phyloP scores from a whole-genome alignment of 2,888 invertebrate genomes.

The Aleiodes leptofemur region DNA sequence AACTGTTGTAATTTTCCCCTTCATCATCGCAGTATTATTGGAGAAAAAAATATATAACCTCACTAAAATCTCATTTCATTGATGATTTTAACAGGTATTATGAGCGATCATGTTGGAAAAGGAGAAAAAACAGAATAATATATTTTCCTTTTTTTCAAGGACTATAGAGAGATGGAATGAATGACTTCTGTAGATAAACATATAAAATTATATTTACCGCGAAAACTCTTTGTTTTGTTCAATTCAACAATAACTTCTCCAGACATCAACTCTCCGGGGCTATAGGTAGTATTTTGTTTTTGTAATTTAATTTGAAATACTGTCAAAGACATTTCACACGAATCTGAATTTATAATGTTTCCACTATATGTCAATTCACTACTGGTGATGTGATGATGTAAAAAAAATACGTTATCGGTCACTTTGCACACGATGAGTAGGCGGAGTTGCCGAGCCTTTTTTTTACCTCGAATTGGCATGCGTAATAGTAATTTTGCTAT shows the following conservation, averaged over 20 bases:
- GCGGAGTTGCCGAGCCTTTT: no score
- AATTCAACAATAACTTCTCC: conserved; percentile 78
- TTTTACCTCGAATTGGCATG: no score
- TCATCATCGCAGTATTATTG: not conserved
- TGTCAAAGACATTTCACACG: no score
- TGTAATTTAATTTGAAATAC: conserved; percentile 82
- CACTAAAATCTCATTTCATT: not conserved
- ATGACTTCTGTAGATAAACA: not conserved
- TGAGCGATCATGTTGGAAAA: not conserved
- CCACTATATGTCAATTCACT: no score
- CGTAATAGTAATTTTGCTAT: no score
- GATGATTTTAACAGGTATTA: not conserved
- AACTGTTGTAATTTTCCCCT: not conserved
- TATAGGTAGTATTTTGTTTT: conserved; percentile 81
- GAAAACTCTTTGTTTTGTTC: conserved; percentile 80
- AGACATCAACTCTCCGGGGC: conserved; percentile 79
- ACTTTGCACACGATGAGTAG: no score
- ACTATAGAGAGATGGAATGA: not conserved
- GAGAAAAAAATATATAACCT: not conserved
- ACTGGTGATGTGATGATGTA: no score
- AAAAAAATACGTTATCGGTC: no score
- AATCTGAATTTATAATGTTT: no score
- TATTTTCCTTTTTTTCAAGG: no score
- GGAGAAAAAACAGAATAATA: no score
- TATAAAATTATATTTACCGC: conserved; percentile 76